Base-by-base conservation (phyloP, 2,888 invertebrate species). In the Agrotis puta region DNA sequence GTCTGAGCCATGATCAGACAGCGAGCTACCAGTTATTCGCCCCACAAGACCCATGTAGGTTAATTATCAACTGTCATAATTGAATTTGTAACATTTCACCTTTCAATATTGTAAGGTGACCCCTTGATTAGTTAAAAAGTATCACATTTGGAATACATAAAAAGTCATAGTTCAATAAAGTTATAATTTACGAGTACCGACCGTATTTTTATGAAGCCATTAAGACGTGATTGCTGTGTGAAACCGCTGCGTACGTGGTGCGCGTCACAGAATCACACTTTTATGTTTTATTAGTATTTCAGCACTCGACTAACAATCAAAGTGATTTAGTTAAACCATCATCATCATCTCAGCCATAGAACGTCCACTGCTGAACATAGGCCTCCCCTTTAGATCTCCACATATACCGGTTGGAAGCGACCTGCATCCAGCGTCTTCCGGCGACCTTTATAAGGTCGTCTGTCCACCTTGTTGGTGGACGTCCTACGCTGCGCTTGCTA, bases 161-260 rank as follows among this genome's bases (percentile, higher is more conserved):
- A 77, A 77, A 33, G 48, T 63, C 54, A 57, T 11, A 48, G 57
- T 74, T 54, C 57, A 72, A 78, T 45, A 63, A 48, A 33, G 20
- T 53, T 53, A 59, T 39, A 50, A 73, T 79, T 47, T 64, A 79
- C 48, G 64, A 79, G 75, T 59, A 45, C 4, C 74, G 9, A 59
- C 18, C 53, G 48, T 74, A 74, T 64, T 79, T 75, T 79, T 64
- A 79, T 75, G 79, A 56, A 74, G 79, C 74, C 58, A 74, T 74
- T 74, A 75, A 22, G 43, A 59, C 58, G 24, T n/a, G 51, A 64
- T 74, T 73, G 58, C 50, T 50, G 74, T 64, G 58, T 73, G 57
- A 79, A 59, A 54, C 64, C 73, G 59, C 20, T 62, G 43, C 18
- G 43, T 20, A 51, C 72, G 45, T 74, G 48, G 71, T 39, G 1